These are phyloP conservation scores for Cerceris rybyensis DNA, from an alignment of 2,888 invertebrate genomes.

Conservation along the genomic window DNA sequence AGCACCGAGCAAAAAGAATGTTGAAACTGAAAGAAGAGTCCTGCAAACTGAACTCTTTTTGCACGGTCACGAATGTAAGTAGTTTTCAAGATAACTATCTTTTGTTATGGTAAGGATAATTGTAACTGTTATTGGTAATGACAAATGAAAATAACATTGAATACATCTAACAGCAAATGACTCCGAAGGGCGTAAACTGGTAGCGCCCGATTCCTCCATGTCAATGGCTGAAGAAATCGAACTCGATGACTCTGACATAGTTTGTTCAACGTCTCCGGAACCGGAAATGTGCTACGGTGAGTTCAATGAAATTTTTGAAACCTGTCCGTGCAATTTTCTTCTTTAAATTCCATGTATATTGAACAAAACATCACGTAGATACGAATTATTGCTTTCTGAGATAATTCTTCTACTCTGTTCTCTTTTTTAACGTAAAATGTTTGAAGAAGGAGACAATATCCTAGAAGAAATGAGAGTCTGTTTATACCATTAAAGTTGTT, in stretches of 20 bases:
- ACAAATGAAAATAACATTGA: slow-evolving; percentile 1
- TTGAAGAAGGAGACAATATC: neutral
- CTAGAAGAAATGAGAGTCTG: slow-evolving; percentile 1
- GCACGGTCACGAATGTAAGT: slow-evolving; percentile 64
- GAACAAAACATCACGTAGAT: neutral
- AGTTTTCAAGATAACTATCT: neutral
- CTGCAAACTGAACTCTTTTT: slow-evolving; percentile 41
- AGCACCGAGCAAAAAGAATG: slow-evolving; percentile 69
- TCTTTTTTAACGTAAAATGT: neutral
- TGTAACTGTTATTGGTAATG: neutral
- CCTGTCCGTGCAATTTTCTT: slow-evolving; percentile 12
- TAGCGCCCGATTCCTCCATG: slow-evolving; percentile 76
- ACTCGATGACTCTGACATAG: slow-evolving; percentile 72
- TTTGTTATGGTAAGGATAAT: neutral
- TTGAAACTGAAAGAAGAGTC: slow-evolving; percentile 44
- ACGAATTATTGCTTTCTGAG: neutral
- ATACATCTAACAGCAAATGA: slow-evolving; percentile 62
- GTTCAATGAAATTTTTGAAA: slow-evolving; percentile 18
- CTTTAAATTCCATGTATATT: neutral
- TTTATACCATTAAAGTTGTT: slow-evolving; percentile 9
- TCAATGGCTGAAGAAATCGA: slow-evolving; percentile 74
- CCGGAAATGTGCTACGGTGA: slow-evolving; percentile 76
- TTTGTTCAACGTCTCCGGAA: slow-evolving; percentile 75
- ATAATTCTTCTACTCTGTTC: neutral
- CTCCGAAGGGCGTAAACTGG: slow-evolving; percentile 66